Evolutionary conservation across 2,888 invertebrate species (phyloP).

Genomic region (Laothoe populi): DNA sequence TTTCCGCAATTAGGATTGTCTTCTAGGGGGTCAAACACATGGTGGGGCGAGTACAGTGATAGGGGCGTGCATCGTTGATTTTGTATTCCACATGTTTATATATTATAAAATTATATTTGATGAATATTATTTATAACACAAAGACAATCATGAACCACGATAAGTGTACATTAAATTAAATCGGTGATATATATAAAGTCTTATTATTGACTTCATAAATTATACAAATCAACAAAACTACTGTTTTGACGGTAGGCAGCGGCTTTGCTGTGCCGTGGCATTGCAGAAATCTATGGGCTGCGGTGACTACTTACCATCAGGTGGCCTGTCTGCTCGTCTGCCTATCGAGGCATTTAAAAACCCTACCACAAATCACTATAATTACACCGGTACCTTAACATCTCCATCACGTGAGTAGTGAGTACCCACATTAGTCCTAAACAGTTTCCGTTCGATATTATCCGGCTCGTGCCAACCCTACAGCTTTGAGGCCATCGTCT

Average conservation of each 20-base stretch:
- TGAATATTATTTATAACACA: background rate
- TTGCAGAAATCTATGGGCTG: too few relatives aligned
- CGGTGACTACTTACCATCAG: too few relatives aligned
- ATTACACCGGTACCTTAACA: background rate
- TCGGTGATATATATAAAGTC: too few relatives aligned
- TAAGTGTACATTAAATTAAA: background rate
- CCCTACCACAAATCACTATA: background rate
- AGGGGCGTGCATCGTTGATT: background rate
- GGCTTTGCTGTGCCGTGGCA: too few relatives aligned
- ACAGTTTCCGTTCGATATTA: background rate
- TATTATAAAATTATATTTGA: background rate
- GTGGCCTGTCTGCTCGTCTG: too few relatives aligned
- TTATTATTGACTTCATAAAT: too few relatives aligned
- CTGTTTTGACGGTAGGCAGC: too few relatives aligned
- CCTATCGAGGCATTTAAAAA: too few relatives aligned
- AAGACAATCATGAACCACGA: background rate
- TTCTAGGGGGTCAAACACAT: slow-evolving; percentile 8
- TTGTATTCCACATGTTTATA: background rate
- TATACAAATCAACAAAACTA: too few relatives aligned
- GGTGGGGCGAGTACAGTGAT: background rate
- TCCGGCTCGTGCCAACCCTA: slow-evolving; percentile 12
- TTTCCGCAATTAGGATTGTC: slow-evolving; percentile 25
- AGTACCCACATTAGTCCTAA: background rate
- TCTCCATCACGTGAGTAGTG: background rate
- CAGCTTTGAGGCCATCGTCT: background rate